phyloP scores from a whole-genome alignment of 2,888 invertebrate species.

The Sarcophaga rosellei region DNA sequence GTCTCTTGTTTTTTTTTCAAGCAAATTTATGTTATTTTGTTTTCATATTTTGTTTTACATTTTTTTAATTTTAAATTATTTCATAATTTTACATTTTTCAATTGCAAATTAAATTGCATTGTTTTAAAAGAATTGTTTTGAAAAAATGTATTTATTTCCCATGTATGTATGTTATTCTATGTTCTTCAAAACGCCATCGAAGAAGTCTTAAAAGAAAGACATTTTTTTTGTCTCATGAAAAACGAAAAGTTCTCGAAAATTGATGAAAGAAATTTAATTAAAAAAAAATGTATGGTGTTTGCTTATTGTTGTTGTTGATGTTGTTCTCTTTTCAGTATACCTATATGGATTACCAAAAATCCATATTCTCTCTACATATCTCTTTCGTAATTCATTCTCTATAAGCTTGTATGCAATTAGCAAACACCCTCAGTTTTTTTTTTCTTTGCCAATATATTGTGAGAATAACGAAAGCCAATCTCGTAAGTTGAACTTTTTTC shows the following conservation, averaged over 20 bases:
- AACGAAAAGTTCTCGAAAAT: slow-evolving; percentile 66
- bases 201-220: slow-evolving; percentile 34
- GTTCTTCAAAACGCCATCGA: slow-evolving; percentile 55
- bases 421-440: slow-evolving; percentile 41
- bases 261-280: slow-evolving; percentile 59
- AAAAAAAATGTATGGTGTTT: slow-evolving; percentile 41
- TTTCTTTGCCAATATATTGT: background rate
- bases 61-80: slow-evolving; percentile 36
- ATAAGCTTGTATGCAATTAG: background rate
- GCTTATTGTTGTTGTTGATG: slow-evolving; percentile 12
- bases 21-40: slow-evolving; percentile 43
- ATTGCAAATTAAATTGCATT: slow-evolving; percentile 53
- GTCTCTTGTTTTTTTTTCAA: slow-evolving; percentile 47
- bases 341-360: slow-evolving; percentile 3
- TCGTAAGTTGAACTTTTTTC: background rate
- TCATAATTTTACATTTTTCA: slow-evolving; percentile 63
- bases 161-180: slow-evolving; percentile 41
- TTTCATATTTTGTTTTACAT: slow-evolving; percentile 9
- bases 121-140: slow-evolving; percentile 47
- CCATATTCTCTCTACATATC: background rate
- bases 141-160: slow-evolving; percentile 56
- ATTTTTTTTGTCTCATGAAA: slow-evolving; percentile 24
- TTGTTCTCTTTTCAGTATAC: slow-evolving; percentile 41
- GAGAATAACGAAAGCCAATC: background rate
- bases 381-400: slow-evolving; percentile 12